Base-by-base conservation (phyloP, 2,797 vertebrate species). In the Poliocrania exsul region DNA sequence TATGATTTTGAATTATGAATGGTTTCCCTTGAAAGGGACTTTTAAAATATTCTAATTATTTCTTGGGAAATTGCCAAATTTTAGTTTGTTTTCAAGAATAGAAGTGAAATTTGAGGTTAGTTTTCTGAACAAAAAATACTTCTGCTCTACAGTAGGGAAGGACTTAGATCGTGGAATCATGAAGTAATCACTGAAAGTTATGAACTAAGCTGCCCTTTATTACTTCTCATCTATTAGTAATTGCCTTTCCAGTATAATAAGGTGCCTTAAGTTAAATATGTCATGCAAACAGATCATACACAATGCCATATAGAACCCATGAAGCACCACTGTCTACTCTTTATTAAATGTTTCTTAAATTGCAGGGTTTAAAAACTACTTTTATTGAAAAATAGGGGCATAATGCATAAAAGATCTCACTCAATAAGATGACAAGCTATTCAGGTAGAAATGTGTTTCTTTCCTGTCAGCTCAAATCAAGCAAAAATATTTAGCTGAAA, bases 201-300 rank as follows among this genome's bases (percentile, higher is more conserved):
- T 15, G 13, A 73, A 42, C 21, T 51, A 81, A 54, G 19, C 2
- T 66, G 4, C 7, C 31, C 4, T 54, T 57, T 50, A 28, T 23
- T 0, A 0, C 9, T 42, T 61, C 16, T n/a, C 5, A n/a, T 61
- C 4, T 53, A 11, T 53, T n/a, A 73, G 29, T 17, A 47, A 8
- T 25, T 49, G 11, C 2, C 5, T 77, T 77, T 65, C 29, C 7
- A n/a, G 13, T 61, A 69, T 77, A 77, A 42, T 6, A 62, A 18
- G 11, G 6, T 57, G 17, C 12, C 14, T 46, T 47, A 62, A 66
- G 12, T 61, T n/a, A 77, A 90, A 61, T 26, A 31, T 13, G 3
- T 61, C 38, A 50, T 16, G 8, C 0, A 1, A 86, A 5, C 7
- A 31, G 6, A 56, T 16, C 14, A n/a, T 19, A 58, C 26, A 28